These are phyloP conservation scores for Montipora cactus DNA, from an alignment of 64 coral and sea anemone species.

Conservation along the genomic window DNA sequence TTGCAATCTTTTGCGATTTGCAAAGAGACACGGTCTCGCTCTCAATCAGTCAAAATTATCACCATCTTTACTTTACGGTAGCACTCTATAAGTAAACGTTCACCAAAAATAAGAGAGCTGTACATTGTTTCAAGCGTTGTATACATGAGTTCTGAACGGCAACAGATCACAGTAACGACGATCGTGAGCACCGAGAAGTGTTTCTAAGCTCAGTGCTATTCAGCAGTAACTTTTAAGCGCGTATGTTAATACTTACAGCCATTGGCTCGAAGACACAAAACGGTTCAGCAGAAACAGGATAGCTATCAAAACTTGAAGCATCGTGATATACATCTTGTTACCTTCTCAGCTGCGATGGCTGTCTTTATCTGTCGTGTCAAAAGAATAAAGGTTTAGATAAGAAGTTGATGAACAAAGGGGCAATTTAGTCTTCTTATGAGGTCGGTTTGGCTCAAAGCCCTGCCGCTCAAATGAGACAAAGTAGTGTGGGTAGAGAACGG, in stretches of 20 bases:
- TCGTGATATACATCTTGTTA: neutral
- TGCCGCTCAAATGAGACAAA: neutral
- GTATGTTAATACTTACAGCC: conserved; percentile 57
- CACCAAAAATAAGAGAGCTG: too few relatives aligned
- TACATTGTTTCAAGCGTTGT: too few relatives aligned
- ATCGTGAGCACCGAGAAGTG: too few relatives aligned
- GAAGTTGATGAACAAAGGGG: conserved; percentile 36
- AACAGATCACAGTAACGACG: too few relatives aligned
- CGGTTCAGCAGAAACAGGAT: neutral
- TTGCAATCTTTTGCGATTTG: too few relatives aligned
- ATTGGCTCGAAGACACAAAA: conserved; percentile 34
- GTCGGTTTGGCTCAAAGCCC: conserved; percentile 27
- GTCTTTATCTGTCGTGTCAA: neutral
- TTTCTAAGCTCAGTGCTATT: neutral
- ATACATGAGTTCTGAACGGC: too few relatives aligned
- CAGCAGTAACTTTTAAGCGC: neutral
- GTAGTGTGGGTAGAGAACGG: neutral
- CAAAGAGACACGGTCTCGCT: too few relatives aligned
- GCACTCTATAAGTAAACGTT: too few relatives aligned
- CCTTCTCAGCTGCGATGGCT: neutral
- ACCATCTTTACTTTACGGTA: too few relatives aligned
- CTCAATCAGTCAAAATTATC: too few relatives aligned
- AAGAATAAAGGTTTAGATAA: conserved; percentile 52
- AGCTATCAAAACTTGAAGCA: neutral
- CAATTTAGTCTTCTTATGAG: conserved; percentile 1